Evolutionary conservation across 2,113 vertebrate genomes (phyloP).

Genomic region (Nyctibius bracteatus): DNA sequence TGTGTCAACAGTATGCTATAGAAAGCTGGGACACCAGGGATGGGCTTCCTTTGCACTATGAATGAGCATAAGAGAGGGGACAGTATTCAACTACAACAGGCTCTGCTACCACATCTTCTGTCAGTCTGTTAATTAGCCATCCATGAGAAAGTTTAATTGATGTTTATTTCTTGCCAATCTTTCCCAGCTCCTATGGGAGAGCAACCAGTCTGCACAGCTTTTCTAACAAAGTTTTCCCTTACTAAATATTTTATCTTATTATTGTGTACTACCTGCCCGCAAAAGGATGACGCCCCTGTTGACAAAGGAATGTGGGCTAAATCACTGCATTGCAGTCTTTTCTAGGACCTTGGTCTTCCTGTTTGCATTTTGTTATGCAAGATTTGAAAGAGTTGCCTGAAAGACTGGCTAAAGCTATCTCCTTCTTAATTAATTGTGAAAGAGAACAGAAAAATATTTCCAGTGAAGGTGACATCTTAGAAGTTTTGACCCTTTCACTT

Average conservation of each 20-base stretch:
- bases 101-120: not conserved
- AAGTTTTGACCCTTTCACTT: not conserved
- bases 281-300: not conserved
- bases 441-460: not conserved
- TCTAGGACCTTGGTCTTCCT: not conserved
- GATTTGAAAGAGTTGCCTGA: not conserved
- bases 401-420: not conserved
- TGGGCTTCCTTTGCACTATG: not conserved
- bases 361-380: not conserved
- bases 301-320: not conserved
- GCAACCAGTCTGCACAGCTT: not conserved
- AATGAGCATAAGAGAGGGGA: not conserved
- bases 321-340: conserved; percentile 26
- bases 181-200: not conserved
- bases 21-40: not conserved
- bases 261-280: not conserved
- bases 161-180: not conserved
- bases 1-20: not conserved
- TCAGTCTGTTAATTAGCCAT: not conserved
- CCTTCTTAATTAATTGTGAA: not conserved
- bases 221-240: not conserved
- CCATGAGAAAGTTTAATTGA: not conserved
- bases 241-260: not conserved
- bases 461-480: not conserved
- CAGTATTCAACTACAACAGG: not conserved